These are phyloP conservation scores for Pteria penguin DNA, from an alignment of 2,888 invertebrate genomes.

Conservation along the genomic window DNA sequence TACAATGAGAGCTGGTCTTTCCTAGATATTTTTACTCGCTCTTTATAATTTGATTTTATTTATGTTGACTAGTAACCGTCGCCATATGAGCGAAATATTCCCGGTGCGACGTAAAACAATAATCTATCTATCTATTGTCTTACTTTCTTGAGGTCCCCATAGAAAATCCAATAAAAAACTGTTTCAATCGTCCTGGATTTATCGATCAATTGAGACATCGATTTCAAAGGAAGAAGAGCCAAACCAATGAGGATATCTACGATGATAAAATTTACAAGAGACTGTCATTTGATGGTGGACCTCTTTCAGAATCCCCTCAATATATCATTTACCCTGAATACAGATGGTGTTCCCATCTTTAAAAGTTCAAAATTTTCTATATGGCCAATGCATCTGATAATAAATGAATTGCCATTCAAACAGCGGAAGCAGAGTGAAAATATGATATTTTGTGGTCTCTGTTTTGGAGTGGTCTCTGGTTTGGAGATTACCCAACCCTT, in stretches of 20 bases:
- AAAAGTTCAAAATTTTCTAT: conserved; percentile 45
- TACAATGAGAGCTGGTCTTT: no score
- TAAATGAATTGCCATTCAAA: conserved; percentile 40
- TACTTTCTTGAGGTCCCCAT: background rate
- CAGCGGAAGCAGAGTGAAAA: conserved; percentile 32
- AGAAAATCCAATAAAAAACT: background rate
- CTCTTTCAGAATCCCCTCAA: background rate
- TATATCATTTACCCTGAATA: conserved; percentile 36
- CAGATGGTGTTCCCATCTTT: conserved; percentile 44
- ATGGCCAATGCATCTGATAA: conserved; percentile 38
- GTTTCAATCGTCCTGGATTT: background rate
- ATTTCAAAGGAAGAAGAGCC: background rate
- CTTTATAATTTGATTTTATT: no score
- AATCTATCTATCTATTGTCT: no score
- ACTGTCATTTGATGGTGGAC: background rate
- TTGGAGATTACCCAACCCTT: conserved; percentile 34
- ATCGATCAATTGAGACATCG: background rate
- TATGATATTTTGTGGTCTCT: conserved; percentile 41
- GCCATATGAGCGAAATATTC: no score
- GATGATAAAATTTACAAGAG: background rate
- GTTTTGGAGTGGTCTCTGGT: conserved; percentile 39
- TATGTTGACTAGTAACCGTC: no score
- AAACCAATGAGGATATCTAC: background rate
- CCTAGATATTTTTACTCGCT: no score
- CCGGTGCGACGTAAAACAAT: no score